Base-by-base conservation (phyloP, 2,113 vertebrate species). In the Rynchops niger region DNA sequence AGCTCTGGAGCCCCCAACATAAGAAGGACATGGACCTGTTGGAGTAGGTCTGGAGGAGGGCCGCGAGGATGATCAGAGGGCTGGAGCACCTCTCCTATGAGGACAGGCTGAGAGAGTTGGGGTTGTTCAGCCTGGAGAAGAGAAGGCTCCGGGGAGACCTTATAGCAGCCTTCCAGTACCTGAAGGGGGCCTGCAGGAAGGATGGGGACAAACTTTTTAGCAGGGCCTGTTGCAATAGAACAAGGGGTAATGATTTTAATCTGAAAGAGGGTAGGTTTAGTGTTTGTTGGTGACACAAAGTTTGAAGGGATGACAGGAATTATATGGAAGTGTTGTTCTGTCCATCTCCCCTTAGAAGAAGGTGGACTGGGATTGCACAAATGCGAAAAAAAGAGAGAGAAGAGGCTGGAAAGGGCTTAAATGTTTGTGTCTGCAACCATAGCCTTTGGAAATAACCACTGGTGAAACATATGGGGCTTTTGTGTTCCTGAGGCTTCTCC, bases 141-240 rank as follows among this genome's bases (percentile, higher is more conserved):
- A 53, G 25, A 36, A 74, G 16, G 23, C 18, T 88, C 9, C 1
- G 1, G 45, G 23, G 9, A 61, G 26, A 88, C 15, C 18, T 66
- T 21, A 21, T 5, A 8, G 43, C 4, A 8, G n/a, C 63, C 6
- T 42, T 34, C 1, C 17, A 50, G 2, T 30, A 50, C 8, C 2
- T 62, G 5, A 38, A 14, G 19, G 6, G 36, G 34, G 18, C 25
- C 6, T n/a, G 29, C 5, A 79, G 27, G 34, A 79, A 71, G 56
- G 62, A 10, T 13, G 19, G 55, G 52, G 42, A 62, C 9, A 2
- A 1, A 9, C 50, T 45, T 61, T 58, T 88, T 32, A 79, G 12
- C 6, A 30, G 45, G n/a, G 36, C 40, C 29, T 79, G 22, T 43
- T 53, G 62, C 42, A 52, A 49, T 47, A 82, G 49, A 47, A 42